Evolutionary conservation across 2,888 invertebrate species (phyloP).

Genomic region (Epinotia demarniana): DNA sequence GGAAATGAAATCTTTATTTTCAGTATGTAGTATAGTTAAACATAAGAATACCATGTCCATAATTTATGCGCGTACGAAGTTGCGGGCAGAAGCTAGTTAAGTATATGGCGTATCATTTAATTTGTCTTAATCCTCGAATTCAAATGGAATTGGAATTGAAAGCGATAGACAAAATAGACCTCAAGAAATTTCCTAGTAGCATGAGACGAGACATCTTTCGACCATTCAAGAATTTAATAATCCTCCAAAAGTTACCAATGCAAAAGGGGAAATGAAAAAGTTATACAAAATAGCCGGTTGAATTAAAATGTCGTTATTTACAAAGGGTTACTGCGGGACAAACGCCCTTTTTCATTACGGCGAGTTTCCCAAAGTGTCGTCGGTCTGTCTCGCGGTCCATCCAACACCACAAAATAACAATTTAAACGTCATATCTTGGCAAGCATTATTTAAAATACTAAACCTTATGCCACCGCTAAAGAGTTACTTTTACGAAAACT

Average conservation of each 20-base stretch:
- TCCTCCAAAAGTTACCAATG: constrained; percentile 18
- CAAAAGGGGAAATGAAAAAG: constrained; percentile 24
- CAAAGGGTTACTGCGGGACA: not conserved
- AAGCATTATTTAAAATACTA: not conserved
- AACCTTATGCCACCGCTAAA: not conserved
- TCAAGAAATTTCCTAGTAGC: not conserved
- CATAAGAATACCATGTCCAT: too few species aligned
- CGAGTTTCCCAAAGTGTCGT: constrained; percentile 4
- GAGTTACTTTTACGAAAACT: not conserved
- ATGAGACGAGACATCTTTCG: not conserved
- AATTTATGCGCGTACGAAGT: too few species aligned
- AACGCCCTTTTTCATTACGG: not conserved
- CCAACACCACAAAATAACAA: constrained; percentile 4
- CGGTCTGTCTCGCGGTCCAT: constrained; percentile 25
- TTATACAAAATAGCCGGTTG: constrained; percentile 6
- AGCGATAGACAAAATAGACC: too few species aligned
- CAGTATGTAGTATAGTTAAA: too few species aligned
- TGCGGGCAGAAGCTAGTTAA: too few species aligned
- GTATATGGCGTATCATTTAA: too few species aligned
- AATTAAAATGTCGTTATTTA: not conserved
- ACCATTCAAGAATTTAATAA: constrained; percentile 18
- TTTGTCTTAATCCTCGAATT: too few species aligned
- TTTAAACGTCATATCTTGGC: not conserved
- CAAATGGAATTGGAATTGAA: too few species aligned
- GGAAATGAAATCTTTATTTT: too few species aligned